These are phyloP conservation scores for Steatocranus sp. DNA, from an alignment of 2,797 vertebrate genomes.

Conservation along the genomic window DNA sequence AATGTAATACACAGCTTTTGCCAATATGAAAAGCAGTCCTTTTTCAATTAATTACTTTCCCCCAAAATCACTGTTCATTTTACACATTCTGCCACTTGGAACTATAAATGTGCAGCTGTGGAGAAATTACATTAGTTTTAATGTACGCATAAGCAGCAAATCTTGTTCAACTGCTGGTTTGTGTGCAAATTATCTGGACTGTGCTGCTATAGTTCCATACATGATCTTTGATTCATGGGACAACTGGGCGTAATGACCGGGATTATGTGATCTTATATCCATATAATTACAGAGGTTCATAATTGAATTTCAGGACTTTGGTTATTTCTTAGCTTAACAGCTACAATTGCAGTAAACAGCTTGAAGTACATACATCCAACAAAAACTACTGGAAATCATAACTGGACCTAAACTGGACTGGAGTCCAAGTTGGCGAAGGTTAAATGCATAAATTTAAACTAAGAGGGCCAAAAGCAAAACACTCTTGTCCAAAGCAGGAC, in stretches of 20 bases:
- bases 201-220: not conserved
- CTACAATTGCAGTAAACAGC: not conserved
- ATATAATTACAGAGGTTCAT: not conserved
- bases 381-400: not conserved
- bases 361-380: not conserved
- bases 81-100: not conserved
- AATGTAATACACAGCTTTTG: not conserved
- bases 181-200: fast-evolving
- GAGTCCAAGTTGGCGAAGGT: not conserved
- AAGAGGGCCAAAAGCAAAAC: not conserved
- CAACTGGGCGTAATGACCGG: not conserved
- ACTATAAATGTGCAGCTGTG: not conserved
- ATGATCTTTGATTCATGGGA: not conserved
- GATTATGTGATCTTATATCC: not conserved
- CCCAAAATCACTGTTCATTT: not conserved
- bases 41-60: not conserved
- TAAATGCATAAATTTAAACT: not conserved
- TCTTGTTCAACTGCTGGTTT: not conserved
- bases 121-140: not conserved
- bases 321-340: not conserved
- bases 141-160: not conserved
- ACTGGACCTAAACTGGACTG: not conserved
- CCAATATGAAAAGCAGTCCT: not conserved
- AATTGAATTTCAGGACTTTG: not conserved
- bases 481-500: not conserved